Percentiles rank a stretch among this genome's conserved stretches.
phyloP scores from a whole-genome alignment of 2,888 invertebrate species.

The Scelioninae gen. 1 region DNA sequence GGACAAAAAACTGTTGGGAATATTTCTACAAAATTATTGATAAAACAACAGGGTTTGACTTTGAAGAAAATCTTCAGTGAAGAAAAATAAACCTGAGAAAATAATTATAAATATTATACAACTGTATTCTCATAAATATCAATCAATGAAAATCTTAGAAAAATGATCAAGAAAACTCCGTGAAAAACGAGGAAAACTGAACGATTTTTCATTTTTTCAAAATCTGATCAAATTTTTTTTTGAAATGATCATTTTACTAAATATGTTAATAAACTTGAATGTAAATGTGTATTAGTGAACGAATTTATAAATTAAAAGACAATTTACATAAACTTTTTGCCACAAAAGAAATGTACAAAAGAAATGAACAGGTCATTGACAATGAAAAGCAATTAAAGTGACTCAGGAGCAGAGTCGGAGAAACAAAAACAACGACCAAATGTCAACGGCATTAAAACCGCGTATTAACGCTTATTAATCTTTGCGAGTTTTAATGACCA shows the following conservation, averaged over 20 bases:
- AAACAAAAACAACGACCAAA: slow-evolving; percentile 29
- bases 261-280: slow-evolving; percentile 65
- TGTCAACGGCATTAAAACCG: slow-evolving; percentile 41
- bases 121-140: background rate
- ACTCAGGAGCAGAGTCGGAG: background rate
- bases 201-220: too few relatives aligned
- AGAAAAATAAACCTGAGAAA: slow-evolving; percentile 64
- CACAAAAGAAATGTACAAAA: background rate
- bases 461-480: slow-evolving; percentile 54
- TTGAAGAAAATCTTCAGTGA: slow-evolving; percentile 39
- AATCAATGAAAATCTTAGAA: too few relatives aligned
- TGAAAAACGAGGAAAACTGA: too few relatives aligned
- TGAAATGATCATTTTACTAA: too few relatives aligned
- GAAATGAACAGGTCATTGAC: slow-evolving; percentile 12
- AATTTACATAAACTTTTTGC: background rate
- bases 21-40: slow-evolving; percentile 42
- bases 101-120: slow-evolving; percentile 76
- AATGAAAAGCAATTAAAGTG: slow-evolving; percentile 42
- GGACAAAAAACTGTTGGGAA: slow-evolving; percentile 14
- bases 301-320: too few relatives aligned
- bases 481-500: slow-evolving; percentile 57
- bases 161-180: too few relatives aligned
- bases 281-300: slow-evolving; percentile 57
- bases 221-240: too few relatives aligned
- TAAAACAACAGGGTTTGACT: slow-evolving; percentile 48